Percentiles rank a stretch among this genome's conserved stretches.
These are phyloP conservation scores for Zosterops lateralis DNA, from an alignment of 2,113 vertebrate genomes.

Conservation along the genomic window DNA sequence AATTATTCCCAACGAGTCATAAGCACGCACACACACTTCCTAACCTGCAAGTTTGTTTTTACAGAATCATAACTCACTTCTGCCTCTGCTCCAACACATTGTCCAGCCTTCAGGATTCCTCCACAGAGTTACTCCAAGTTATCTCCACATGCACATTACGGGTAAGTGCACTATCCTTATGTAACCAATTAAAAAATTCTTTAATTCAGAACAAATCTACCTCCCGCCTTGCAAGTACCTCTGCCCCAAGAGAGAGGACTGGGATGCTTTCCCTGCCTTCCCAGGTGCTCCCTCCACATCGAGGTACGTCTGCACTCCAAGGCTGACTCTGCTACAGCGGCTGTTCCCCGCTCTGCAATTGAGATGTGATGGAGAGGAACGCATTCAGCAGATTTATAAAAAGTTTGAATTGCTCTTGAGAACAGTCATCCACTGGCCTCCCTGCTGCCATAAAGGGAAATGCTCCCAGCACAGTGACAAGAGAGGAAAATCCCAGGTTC, in stretches of 20 bases:
- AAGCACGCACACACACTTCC: background rate
- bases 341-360: fast-evolving
- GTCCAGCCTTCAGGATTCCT: background rate
- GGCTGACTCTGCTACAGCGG: fast-evolving
- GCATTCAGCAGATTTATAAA: background rate
- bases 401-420: background rate
- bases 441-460: slow-evolving; percentile 23
- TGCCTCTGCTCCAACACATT: background rate
- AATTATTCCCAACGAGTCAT: background rate
- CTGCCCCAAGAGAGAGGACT: background rate
- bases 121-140: background rate
- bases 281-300: background rate
- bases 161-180: background rate
- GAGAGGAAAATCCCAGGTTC: slow-evolving; percentile 39
- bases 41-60: background rate
- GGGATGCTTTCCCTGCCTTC: background rate
- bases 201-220: background rate
- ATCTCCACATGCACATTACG: background rate
- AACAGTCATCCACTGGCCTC: background rate
- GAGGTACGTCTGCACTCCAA: fast-evolving
- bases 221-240: background rate
- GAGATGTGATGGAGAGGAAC: background rate
- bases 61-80: background rate
- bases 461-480: background rate
- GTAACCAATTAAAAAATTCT: background rate